A percentile compares a stretch with the other conserved stretches of the same genome.
Conservation (phyloP, 1,140 invertebrate species). For the Apocrypta bakeri region DNA sequence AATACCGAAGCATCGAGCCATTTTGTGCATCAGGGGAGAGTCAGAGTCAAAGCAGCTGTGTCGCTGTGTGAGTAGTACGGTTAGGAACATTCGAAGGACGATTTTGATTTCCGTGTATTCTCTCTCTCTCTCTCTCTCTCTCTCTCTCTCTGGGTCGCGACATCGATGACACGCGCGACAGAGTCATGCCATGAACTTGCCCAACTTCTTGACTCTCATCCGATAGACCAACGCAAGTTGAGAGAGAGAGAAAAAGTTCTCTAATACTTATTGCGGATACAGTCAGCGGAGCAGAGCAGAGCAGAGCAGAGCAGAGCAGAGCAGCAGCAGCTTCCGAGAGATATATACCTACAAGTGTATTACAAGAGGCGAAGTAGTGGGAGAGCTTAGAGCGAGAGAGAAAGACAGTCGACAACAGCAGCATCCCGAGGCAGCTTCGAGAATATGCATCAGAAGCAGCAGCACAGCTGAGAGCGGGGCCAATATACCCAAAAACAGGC, state of each 20-base stretch:
- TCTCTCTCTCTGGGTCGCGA: neutral
- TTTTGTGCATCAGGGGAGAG: constrained; percentile 36
- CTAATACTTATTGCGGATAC: too few relatives aligned
- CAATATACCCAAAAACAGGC: neutral
- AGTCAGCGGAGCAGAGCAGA: neutral
- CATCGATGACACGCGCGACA: neutral
- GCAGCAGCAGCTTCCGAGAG: neutral
- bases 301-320: neutral
- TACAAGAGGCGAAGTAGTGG: neutral
- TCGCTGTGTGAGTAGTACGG: constrained; percentile 42
- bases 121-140: neutral
- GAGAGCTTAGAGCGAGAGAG: neutral
- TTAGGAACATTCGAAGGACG: constrained; percentile 11
- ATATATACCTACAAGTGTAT: neutral
- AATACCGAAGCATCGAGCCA: constrained; percentile 31
- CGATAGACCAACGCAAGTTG: neutral
- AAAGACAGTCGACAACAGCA: neutral
- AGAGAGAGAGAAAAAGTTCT: neutral
- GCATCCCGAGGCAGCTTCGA: constrained; percentile 30
- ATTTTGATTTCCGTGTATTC: constrained; percentile 33
- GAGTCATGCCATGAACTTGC: constrained; percentile 38
- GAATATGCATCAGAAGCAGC: constrained; percentile 37
- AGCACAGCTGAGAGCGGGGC: constrained; percentile 33
- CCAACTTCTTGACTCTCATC: neutral
- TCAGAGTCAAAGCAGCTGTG: constrained; percentile 37